Percentiles rank a stretch among this genome's conserved stretches.
Evolutionary conservation across 1,140 invertebrate species (phyloP).

Genomic region (Aphelenchoides avenae): DNA sequence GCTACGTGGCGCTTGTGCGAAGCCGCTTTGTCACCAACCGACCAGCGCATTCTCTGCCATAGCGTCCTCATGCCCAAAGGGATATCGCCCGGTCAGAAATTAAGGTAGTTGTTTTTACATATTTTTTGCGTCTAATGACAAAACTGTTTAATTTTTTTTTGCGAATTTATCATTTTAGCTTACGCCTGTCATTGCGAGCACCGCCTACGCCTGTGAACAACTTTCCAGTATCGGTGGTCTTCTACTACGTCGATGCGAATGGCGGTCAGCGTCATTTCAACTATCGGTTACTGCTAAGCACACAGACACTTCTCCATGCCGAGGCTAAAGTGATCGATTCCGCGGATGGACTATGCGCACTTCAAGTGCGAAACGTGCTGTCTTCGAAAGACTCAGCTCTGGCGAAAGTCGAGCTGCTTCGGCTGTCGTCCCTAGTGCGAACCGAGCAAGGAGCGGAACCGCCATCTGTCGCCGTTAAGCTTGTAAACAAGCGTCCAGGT

Average conservation of each 20-base stretch:
- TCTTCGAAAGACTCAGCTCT: slow-evolving; percentile 13
- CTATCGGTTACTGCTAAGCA: slow-evolving; percentile 10
- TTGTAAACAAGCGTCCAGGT: slow-evolving; percentile 6
- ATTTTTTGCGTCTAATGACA: too few relatives aligned
- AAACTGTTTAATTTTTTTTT: too few relatives aligned
- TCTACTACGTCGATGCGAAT: slow-evolving; percentile 14
- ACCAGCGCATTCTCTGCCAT: background rate
- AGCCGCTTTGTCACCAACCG: background rate
- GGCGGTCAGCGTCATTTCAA: slow-evolving; percentile 5
- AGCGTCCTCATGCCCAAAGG: background rate
- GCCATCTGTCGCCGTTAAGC: slow-evolving; percentile 7
- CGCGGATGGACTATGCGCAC: slow-evolving; percentile 13
- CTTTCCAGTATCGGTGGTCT: slow-evolving; percentile 1
- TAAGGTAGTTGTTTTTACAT: too few relatives aligned
- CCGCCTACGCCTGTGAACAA: background rate
- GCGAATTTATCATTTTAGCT: too few relatives aligned
- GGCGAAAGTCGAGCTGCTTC: slow-evolving; percentile 14
- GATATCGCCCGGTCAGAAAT: background rate
- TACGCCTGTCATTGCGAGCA: slow-evolving; percentile 9
- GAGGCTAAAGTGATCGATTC: background rate
- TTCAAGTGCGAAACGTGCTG: slow-evolving; percentile 9
- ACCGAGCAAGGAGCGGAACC: too few relatives aligned
- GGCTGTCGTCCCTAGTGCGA: background rate
- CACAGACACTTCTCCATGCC: slow-evolving; percentile 2
- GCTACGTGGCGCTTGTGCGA: too few relatives aligned